These are phyloP conservation scores for Pavo muticus DNA, from an alignment of 2,113 vertebrate species.

Conservation along the genomic window DNA sequence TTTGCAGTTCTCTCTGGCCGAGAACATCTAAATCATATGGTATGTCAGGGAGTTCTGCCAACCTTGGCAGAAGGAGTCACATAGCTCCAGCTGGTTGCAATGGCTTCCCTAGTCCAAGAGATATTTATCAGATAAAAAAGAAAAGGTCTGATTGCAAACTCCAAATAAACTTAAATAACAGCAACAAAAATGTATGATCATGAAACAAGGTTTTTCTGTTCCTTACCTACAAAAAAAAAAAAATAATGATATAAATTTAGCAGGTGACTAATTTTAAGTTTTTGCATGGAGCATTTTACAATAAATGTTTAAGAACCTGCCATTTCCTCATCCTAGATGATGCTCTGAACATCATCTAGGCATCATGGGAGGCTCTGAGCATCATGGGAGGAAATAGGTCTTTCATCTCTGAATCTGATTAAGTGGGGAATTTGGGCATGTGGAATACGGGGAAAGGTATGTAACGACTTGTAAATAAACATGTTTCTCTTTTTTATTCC, in stretches of 20 bases:
- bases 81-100: conserved; percentile 52
- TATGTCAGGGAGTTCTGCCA: conserved; percentile 56
- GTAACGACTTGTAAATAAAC: background rate
- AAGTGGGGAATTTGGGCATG: background rate
- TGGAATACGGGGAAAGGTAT: rapidly evolving
- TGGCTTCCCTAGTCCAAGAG: conserved; percentile 16
- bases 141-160: background rate
- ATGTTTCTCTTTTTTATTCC: background rate
- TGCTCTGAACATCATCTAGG: background rate
- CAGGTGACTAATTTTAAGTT: background rate
- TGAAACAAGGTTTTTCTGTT: background rate
- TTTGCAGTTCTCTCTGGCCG: conserved; percentile 42
- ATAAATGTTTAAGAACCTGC: background rate
- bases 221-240: background rate
- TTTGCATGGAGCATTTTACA: background rate
- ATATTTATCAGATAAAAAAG: conserved; percentile 47
- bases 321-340: background rate
- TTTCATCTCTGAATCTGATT: background rate
- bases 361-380: background rate
- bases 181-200: background rate
- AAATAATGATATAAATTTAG: background rate
- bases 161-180: background rate
- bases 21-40: background rate
- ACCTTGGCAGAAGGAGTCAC: conserved; percentile 30
- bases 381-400: background rate